Evolutionary conservation across 2,888 invertebrate genomes (phyloP).

Genomic region (Azorinus chamasolen): DNA sequence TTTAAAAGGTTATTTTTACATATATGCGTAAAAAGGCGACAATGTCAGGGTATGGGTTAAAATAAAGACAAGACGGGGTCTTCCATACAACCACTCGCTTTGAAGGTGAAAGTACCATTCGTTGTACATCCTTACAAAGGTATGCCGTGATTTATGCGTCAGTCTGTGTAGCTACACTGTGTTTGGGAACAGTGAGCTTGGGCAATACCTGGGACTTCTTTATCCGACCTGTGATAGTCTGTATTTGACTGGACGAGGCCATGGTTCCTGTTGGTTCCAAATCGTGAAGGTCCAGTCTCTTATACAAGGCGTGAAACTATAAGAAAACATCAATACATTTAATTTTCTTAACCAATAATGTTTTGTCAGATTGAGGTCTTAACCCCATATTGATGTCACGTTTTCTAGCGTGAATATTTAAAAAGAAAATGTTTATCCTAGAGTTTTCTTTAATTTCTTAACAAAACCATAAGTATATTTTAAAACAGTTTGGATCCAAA

Average conservation of each 20-base stretch:
- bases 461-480: not conserved
- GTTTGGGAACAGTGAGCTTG: constrained; percentile 3
- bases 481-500: not conserved
- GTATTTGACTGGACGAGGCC: constrained; percentile 8
- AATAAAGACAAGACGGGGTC: too few species aligned
- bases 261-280: not conserved
- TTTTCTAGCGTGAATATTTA: not conserved
- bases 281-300: constrained; percentile 13
- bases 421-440: not conserved
- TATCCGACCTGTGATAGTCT: constrained; percentile 28
- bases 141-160: not conserved
- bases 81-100: too few species aligned
- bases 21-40: too few species aligned
- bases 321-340: constrained; percentile 3
- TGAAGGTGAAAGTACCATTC: too few species aligned
- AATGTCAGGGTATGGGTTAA: too few species aligned
- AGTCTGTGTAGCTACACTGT: constrained; percentile 28
- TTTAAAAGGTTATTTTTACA: too few species aligned
- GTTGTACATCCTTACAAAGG: too few species aligned
- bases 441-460: not conserved
- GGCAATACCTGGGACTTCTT: constrained; percentile 32
- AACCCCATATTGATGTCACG: not conserved
- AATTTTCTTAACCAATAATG: too few species aligned
- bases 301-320: constrained; percentile 37
- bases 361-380: not conserved